A percentile compares a stretch with the other conserved stretches of the same genome.
These are phyloP conservation scores for Percina caprodes DNA, from an alignment of 2,113 vertebrate species.

Conservation along the genomic window DNA sequence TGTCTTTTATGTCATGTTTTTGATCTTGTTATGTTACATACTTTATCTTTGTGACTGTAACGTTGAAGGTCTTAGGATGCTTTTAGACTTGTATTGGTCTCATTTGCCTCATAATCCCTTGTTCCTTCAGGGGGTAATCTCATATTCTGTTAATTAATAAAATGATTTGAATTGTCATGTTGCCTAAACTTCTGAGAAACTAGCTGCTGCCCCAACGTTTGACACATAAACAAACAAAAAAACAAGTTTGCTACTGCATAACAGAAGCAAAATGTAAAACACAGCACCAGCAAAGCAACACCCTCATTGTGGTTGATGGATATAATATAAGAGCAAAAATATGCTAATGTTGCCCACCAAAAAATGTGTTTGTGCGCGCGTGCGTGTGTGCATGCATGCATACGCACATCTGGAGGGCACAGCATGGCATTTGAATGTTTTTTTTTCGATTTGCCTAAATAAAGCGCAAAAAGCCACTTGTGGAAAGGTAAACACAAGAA, in stretches of 20 bases:
- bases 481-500: slow-evolving; percentile 33
- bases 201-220: background rate
- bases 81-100: background rate
- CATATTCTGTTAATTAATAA: background rate
- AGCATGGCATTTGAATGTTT: slow-evolving; percentile 19
- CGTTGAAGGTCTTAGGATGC: background rate
- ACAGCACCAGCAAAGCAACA: too few relatives aligned
- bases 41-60: background rate
- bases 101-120: background rate
- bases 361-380: background rate
- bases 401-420: too few relatives aligned
- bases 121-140: background rate
- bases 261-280: too few relatives aligned
- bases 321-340: background rate
- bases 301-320: background rate
- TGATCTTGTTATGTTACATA: background rate
- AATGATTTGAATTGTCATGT: background rate
- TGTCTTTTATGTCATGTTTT: background rate
- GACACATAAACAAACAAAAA: too few relatives aligned
- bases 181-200: background rate
- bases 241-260: too few relatives aligned
- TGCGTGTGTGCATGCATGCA: too few relatives aligned
- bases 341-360: background rate
- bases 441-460: slow-evolving; percentile 40
- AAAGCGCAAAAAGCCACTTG: slow-evolving; percentile 37